Evolutionary conservation across 2,888 invertebrate genomes (phyloP).

Genomic region (Venustoraphidia nigricollis): DNA sequence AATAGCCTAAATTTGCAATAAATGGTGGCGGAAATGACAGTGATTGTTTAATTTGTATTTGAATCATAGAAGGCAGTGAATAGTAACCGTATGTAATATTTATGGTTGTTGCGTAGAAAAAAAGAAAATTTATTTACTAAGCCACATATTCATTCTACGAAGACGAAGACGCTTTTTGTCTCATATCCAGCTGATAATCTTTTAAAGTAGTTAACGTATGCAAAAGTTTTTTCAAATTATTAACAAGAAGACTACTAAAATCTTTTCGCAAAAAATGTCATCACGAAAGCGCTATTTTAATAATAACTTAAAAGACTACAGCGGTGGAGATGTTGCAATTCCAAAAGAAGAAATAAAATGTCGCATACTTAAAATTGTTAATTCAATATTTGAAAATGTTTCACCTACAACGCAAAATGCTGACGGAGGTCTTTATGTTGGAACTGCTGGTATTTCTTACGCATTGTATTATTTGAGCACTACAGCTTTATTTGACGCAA

Average conservation of each 20-base stretch:
- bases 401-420: constrained; percentile 21
- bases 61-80: too few species aligned
- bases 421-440: constrained; percentile 53
- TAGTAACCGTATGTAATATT: too few species aligned
- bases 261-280: neutral
- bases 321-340: constrained; percentile 5
- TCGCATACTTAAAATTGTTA: constrained; percentile 13
- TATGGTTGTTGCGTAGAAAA: too few species aligned
- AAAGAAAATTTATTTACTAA: too few species aligned
- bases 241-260: too few species aligned
- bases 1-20: too few species aligned
- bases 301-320: constrained; percentile 7
- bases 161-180: too few species aligned
- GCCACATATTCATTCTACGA: too few species aligned
- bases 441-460: constrained; percentile 54
- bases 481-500: constrained; percentile 29
- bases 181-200: too few species aligned
- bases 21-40: neutral
- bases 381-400: constrained; percentile 20
- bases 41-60: constrained; percentile 10
- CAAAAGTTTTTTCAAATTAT: too few species aligned
- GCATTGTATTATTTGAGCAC: constrained; percentile 58
- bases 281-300: constrained; percentile 6
- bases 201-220: too few species aligned
- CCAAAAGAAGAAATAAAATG: constrained; percentile 7